These are phyloP conservation scores for Drosophila miranda DNA, from an alignment of 1,140 invertebrate genomes.

Conservation along the genomic window DNA sequence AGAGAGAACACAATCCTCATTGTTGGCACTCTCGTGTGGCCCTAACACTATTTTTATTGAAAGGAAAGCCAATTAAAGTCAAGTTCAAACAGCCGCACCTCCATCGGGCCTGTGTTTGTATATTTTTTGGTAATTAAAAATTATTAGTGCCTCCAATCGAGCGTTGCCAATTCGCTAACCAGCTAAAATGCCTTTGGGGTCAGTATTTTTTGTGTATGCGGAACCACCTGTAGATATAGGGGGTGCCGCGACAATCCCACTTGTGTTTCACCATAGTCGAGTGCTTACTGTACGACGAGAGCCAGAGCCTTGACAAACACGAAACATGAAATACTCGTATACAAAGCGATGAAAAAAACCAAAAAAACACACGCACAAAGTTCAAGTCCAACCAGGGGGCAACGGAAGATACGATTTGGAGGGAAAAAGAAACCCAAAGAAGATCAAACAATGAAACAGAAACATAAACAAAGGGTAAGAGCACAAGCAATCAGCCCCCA, in stretches of 20 bases:
- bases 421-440: neutral
- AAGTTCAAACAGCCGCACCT: conserved; percentile 74
- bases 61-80: conserved; percentile 73
- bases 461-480: conserved; percentile 1
- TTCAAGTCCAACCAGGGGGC: conserved; percentile 62
- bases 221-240: conserved; percentile 14
- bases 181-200: conserved; percentile 39
- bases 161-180: conserved; percentile 66
- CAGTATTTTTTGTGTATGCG: neutral
- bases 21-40: conserved; percentile 7
- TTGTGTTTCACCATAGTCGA: conserved; percentile 15
- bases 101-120: conserved; percentile 11
- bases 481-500: too few relatives aligned
- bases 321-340: too few relatives aligned
- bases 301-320: conserved; percentile 47
- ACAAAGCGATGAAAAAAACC: conserved; percentile 29
- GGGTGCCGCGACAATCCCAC: conserved; percentile 27
- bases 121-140: conserved; percentile 64
- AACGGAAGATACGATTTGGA: conserved; percentile 28
- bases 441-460: conserved; percentile 14
- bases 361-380: conserved; percentile 50
- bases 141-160: conserved; percentile 45
- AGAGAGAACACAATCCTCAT: conserved; percentile 27
- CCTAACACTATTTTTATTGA: conserved; percentile 57
- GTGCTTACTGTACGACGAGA: conserved; percentile 17